These are phyloP conservation scores for Encarsia formosa DNA, from an alignment of 2,888 invertebrate genomes.

Conservation along the genomic window DNA sequence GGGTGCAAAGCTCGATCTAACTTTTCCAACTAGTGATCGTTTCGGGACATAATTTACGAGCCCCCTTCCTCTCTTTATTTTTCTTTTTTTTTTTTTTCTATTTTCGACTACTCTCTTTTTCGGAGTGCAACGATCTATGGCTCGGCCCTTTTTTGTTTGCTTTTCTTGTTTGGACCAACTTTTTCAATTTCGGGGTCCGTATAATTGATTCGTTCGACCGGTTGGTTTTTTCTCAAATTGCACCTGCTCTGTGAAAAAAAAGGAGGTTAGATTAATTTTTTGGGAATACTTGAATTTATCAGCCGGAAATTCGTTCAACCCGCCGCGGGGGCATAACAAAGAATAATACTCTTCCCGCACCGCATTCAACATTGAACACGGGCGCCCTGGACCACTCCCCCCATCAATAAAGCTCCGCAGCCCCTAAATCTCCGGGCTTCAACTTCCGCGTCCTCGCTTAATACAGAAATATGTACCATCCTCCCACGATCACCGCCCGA, in stretches of 20 bases:
- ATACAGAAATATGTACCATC: no score
- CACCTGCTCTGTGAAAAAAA: no score
- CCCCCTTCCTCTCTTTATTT: conserved; percentile 1
- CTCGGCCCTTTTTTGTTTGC: conserved; percentile 4
- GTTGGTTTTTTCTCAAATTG: no score
- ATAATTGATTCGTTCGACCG: conserved; percentile 17
- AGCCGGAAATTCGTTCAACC: no score
- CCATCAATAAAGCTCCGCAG: conserved; percentile 2
- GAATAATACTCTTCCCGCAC: neutral
- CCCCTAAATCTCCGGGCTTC: conserved; percentile 15
- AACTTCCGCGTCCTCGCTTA: neutral
- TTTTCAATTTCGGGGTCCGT: conserved; percentile 22
- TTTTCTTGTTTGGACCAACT: conserved; percentile 8
- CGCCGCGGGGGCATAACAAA: neutral
- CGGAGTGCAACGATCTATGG: conserved; percentile 6
- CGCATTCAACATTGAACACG: conserved; percentile 3
- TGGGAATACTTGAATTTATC: no score
- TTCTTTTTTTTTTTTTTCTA: neutral
- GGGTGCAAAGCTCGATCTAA: conserved; percentile 23
- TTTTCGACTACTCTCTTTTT: neutral
- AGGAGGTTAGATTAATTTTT: no score
- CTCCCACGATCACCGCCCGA: no score
- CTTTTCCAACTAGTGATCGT: conserved; percentile 29
- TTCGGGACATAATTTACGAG: conserved; percentile 24
- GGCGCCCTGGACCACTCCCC: neutral